Conservation (phyloP, 2,888 invertebrate genomes). For the Drosophila mimetica region DNA sequence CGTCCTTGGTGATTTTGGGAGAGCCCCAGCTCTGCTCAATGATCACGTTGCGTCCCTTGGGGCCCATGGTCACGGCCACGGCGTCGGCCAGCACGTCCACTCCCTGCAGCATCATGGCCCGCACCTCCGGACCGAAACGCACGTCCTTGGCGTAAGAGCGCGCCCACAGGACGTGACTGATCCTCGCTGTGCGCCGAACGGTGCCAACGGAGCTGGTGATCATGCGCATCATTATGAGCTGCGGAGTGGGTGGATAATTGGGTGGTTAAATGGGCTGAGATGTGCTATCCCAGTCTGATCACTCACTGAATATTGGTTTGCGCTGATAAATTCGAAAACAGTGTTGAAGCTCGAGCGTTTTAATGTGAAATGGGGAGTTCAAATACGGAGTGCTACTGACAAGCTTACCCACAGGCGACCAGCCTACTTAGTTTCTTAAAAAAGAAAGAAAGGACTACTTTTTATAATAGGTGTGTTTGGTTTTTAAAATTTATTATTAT, state of each 20-base stretch:
- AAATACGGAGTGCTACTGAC: not conserved
- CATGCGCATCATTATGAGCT: constrained; percentile 62
- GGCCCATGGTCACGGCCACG: constrained; percentile 99
- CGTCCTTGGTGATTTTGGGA: constrained; percentile 99
- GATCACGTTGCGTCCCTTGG: constrained; percentile 99
- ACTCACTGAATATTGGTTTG: constrained; percentile 5
- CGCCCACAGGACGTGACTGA: constrained; percentile 37
- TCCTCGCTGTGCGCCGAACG: constrained; percentile 85
- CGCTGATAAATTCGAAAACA: not conserved
- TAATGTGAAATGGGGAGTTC: constrained; percentile 11
- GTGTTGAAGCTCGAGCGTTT: constrained; percentile 20
- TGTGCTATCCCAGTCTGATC: fast-evolving
- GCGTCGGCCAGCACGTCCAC: constrained; percentile 99
- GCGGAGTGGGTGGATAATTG: fast-evolving
- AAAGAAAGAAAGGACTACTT: not conserved
- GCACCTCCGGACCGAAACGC: constrained; percentile 97
- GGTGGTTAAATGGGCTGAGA: not conserved
- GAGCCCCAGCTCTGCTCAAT: constrained; percentile 99
- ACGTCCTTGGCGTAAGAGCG: constrained; percentile 96
- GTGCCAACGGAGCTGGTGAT: constrained; percentile 32
- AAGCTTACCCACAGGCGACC: too few relatives aligned
- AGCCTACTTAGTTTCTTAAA: not conserved
- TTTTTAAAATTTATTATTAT: too few relatives aligned
- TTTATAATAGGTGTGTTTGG: too few relatives aligned
- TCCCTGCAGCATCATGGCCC: constrained; percentile 98